Evolutionary conservation across 1,140 invertebrate genomes (phyloP), one percentile per base, ranked within the genome.

Genomic region (Bombus pascuorum): DNA sequence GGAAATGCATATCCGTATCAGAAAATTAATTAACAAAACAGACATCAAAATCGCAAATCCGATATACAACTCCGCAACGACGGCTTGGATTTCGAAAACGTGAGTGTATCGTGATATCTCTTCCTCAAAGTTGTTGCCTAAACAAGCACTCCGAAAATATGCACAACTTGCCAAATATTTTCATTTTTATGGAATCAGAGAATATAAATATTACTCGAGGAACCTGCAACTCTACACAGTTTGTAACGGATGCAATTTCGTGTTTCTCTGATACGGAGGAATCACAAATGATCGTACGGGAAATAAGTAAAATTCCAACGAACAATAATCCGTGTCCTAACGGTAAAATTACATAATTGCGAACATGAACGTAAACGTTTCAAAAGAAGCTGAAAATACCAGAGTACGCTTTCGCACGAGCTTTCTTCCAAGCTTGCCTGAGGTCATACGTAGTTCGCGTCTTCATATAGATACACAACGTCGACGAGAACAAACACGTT

Each of bases 391-490:
- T 72, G 53, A 73, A 37, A 87, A 53, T 91, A 92, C 91, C 90
- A 34, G 81, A 91, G 80, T 90, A 91, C 44, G 89, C 79, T 83
- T 91, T 89, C 65, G 90, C 79, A 15, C 91, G 91, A 65, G 76
- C 86, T 75, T 90, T 72, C 68, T 90, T 85, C 91, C 90, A 92
- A 78, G 87, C 87, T 44, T 87, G 86, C 85, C 80, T 87, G 71
- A 92, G 81, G 79, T 91, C 83, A 86, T 92, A 92, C 25, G 90
- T 88, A 32, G 86, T 89, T 70, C 84, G 89, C 70, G 89, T 91
- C 90, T 86, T 91, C 92, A 92, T 92, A 65, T 87, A 86, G 86
- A 81, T 34, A 66, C 84, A 71, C 72, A 85, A 47, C 10, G 62
- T 73, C 34, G 28, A 53, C n/a, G 44, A 47, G n/a, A 42, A 72